phyloP scores from a whole-genome alignment of 1,140 invertebrate genomes.

The Palaemon carinicauda region DNA sequence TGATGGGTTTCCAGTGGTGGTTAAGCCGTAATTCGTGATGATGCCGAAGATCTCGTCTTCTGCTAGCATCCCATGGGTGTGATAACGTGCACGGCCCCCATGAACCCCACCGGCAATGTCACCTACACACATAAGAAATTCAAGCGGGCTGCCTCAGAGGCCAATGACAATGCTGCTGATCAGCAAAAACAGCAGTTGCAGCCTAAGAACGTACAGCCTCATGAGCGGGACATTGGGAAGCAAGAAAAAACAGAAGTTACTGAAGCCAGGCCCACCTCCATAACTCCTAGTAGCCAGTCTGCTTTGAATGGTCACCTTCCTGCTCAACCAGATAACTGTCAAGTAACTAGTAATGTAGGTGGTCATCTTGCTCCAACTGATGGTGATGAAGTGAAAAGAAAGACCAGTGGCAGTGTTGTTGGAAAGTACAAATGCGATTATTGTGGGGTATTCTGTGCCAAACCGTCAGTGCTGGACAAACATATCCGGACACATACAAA shows the following conservation, averaged over 20 bases:
- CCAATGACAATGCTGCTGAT: slow-evolving; percentile 50
- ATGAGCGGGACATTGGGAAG: slow-evolving; percentile 58
- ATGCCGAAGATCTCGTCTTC: slow-evolving; percentile 20
- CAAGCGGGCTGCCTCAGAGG: slow-evolving; percentile 72
- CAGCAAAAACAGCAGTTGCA: slow-evolving; percentile 18
- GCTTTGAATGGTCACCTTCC: slow-evolving; percentile 7
- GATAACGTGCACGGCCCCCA: slow-evolving; percentile 50
- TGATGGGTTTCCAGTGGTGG: neutral
- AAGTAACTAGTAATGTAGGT: slow-evolving; percentile 14
- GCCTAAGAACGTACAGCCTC: slow-evolving; percentile 58
- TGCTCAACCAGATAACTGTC: neutral
- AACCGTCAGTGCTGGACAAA: slow-evolving; percentile 93
- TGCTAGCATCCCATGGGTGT: slow-evolving; percentile 59
- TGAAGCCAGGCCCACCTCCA: slow-evolving; percentile 64
- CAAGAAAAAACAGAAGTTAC: neutral
- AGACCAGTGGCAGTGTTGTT: slow-evolving; percentile 64
- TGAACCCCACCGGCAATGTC: slow-evolving; percentile 58
- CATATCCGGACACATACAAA: slow-evolving; percentile 93
- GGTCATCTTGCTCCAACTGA: slow-evolving; percentile 3
- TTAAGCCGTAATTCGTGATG: slow-evolving; percentile 26
- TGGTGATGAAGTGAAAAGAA: slow-evolving; percentile 57
- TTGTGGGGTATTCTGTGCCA: slow-evolving; percentile 87
- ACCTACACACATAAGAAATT: slow-evolving; percentile 88
- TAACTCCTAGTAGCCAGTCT: slow-evolving; percentile 38
- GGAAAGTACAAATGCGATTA: slow-evolving; percentile 80